Percentiles rank a stretch among this genome's conserved stretches.
These are phyloP conservation scores for Lycodopsis pacificus DNA, from an alignment of 2,797 vertebrate species.

Conservation along the genomic window DNA sequence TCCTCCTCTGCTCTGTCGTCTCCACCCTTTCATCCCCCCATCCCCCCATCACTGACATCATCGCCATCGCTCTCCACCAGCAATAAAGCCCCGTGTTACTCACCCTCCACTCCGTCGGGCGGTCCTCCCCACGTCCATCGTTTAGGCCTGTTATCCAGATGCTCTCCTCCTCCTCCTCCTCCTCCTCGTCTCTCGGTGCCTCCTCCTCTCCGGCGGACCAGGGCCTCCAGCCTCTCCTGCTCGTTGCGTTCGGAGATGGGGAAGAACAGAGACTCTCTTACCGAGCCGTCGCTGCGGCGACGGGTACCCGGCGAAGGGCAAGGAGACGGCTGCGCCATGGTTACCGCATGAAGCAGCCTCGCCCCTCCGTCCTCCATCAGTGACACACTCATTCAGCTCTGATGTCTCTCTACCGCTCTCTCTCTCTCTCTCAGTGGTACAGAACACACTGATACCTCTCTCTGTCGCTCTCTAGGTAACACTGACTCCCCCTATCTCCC, in stretches of 20 bases:
- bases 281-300: conserved; percentile 85
- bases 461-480: conserved; percentile 49
- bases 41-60: conserved; percentile 50
- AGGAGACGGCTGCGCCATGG: conserved; percentile 84
- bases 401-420: conserved; percentile 14
- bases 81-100: conserved; percentile 52
- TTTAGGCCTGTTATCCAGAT: conserved; percentile 92
- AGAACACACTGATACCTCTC: conserved; percentile 39
- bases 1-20: conserved; percentile 42
- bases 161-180: conserved; percentile 53
- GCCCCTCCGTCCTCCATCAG: conserved; percentile 53
- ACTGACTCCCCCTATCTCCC: conserved; percentile 37
- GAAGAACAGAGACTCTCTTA: conserved; percentile 86
- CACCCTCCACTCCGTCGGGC: conserved; percentile 83
- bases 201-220: conserved; percentile 90
- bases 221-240: conserved; percentile 95
- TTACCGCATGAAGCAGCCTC: conserved; percentile 76
- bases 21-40: conserved; percentile 52
- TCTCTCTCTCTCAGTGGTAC: conserved; percentile 37
- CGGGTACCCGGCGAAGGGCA: conserved; percentile 76
- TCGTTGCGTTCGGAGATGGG: conserved; percentile 87
- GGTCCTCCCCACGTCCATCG: conserved; percentile 93
- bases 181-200: conserved; percentile 72
- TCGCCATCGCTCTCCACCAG: conserved; percentile 3
- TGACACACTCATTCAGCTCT: neutral